These are phyloP conservation scores for Callospermophilus lateralis DNA, from an alignment of 2,113 vertebrate species.

Conservation along the genomic window DNA sequence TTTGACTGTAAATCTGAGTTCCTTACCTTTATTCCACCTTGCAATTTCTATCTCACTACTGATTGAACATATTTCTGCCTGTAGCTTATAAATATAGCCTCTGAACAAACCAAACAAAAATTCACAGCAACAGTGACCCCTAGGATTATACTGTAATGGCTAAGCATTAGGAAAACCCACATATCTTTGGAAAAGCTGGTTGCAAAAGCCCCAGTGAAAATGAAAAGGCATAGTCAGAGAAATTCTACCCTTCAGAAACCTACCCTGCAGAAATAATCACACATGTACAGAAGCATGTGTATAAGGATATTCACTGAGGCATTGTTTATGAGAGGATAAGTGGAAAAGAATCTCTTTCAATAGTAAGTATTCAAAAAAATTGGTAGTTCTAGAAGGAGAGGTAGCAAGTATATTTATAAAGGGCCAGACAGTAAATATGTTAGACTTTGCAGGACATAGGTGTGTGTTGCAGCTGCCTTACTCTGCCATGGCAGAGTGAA, in stretches of 20 bases:
- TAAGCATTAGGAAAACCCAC: background rate
- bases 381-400: background rate
- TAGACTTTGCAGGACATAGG: background rate
- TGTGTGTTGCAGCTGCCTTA: background rate
- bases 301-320: background rate
- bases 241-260: background rate
- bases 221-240: slow-evolving; percentile 21
- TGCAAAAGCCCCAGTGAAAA: background rate
- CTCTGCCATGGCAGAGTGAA: background rate
- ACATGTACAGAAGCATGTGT: background rate
- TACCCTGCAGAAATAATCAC: background rate
- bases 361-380: background rate
- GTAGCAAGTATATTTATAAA: background rate
- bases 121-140: background rate
- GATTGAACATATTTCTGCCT: slow-evolving; percentile 13
- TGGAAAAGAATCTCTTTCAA: background rate
- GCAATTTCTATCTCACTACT: background rate
- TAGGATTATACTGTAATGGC: background rate
- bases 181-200: background rate
- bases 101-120: background rate
- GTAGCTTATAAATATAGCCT: slow-evolving; percentile 9
- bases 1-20: background rate
- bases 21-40: background rate
- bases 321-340: background rate
- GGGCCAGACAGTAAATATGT: background rate